Evolutionary conservation across 2,113 vertebrate species (phyloP), one percentile per base, ranked within the genome.

Genomic region (Micromys minutus): DNA sequence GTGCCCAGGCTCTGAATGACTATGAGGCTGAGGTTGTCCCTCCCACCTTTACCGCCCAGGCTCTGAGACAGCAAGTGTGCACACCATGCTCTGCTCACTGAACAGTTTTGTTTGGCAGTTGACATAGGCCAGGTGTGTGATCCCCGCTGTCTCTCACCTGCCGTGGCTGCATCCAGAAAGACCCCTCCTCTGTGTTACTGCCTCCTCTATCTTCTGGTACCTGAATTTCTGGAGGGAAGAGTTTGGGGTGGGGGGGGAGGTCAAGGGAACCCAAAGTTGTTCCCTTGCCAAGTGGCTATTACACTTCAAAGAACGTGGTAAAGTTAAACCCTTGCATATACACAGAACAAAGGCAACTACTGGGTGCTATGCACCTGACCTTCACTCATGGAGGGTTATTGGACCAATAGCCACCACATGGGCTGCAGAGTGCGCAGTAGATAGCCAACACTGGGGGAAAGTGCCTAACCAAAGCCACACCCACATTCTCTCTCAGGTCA

Each of bases 161-260:
- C 39, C 50, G n/a, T 19, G 22, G 55, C 67, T 57, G 79, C 74
- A 79, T 69, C 69, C 93, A 87, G 22, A 77, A 96, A 91, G 95
- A 74, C n/a, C 2, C 24, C 3, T 22, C 24, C 3, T 22, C 79
- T 87, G 83, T 34, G 26, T 65, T 57, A 22, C 83, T 90, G 79
- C 69, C 63, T 93, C 15, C 42, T 96, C 57, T 87, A 12, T 71
- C 29, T 95, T 65, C 80, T 93, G 94, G 97, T 96, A 96, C 79
- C 67, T 50, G 59, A 67, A 57, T 52, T 61, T 81, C 61, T 39
- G 47, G 50, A 57, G 57, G 71, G 63, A 7, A 59, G 26, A 31
- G 26, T 17, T 72, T 15, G 9, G 22, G 69, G n/a, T n/a, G 63
- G 36, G 7, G 86, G 47, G 72, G 47, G 59, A 39, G 4, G 36